These are phyloP conservation scores for Potamarius usumacintae DNA, from an alignment of 2,113 vertebrate species.

Conservation along the genomic window DNA sequence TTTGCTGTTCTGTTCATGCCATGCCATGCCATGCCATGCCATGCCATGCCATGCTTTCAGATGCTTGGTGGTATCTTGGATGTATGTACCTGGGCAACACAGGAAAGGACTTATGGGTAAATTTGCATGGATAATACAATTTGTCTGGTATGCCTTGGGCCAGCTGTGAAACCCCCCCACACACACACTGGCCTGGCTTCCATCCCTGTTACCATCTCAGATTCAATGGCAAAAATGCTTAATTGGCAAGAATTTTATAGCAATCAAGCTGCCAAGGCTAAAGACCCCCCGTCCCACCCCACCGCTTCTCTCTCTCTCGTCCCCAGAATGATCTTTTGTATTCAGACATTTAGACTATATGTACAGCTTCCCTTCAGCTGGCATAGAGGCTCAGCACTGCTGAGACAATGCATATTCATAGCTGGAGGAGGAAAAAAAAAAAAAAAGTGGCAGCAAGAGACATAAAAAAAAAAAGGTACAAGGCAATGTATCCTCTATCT, in stretches of 20 bases:
- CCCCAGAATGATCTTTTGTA: constrained; percentile 47
- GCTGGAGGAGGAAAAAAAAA: background rate
- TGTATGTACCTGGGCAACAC: constrained; percentile 54
- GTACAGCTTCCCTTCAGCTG: constrained; percentile 11
- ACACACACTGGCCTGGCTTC: constrained; percentile 30
- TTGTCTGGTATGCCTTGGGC: constrained; percentile 54
- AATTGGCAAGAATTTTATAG: constrained; percentile 65
- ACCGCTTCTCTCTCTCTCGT: constrained; percentile 25
- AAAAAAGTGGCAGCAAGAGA: constrained; percentile 13
- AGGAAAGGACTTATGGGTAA: constrained; percentile 64
- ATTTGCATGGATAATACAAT: constrained; percentile 71
- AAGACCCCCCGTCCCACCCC: constrained; percentile 46
- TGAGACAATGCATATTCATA: constrained; percentile 40
- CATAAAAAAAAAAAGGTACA: background rate
- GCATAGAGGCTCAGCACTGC: constrained; percentile 4
- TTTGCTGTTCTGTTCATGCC: background rate
- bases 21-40: too few relatives aligned
- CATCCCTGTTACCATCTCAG: constrained; percentile 31
- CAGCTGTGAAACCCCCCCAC: constrained; percentile 49
- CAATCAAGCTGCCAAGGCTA: constrained; percentile 58
- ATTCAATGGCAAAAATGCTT: constrained; percentile 57
- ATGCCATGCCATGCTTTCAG: background rate
- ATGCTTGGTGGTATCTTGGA: constrained; percentile 49
- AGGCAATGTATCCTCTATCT: constrained; percentile 7
- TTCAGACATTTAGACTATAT: constrained; percentile 33